phyloP scores from a whole-genome alignment of 1,140 invertebrate species.

The Drosophila biarmipes region DNA sequence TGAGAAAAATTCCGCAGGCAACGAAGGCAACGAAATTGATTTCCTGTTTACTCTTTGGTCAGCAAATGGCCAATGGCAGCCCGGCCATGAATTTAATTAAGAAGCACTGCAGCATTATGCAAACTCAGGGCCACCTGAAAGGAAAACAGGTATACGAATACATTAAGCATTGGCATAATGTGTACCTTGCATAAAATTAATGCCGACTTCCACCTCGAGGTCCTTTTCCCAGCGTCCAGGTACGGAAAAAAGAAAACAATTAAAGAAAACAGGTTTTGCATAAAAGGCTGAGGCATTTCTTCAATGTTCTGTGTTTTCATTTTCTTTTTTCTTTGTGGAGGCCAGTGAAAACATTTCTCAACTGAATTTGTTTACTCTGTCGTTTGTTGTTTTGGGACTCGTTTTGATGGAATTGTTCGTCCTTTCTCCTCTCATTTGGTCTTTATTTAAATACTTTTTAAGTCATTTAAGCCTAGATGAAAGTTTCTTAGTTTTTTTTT shows the following conservation, averaged over 20 bases:
- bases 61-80: slow-evolving; percentile 37
- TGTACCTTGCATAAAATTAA: slow-evolving; percentile 60
- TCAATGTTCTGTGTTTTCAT: not conserved
- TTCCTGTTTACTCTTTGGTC: slow-evolving; percentile 68
- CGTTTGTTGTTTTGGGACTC: slow-evolving; percentile 34
- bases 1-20: slow-evolving; percentile 9
- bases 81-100: slow-evolving; percentile 67
- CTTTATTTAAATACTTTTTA: slow-evolving; percentile 1
- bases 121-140: slow-evolving; percentile 20
- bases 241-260: slow-evolving; percentile 40
- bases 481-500: slow-evolving; percentile 13
- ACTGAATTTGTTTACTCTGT: slow-evolving; percentile 39
- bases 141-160: slow-evolving; percentile 38
- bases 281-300: slow-evolving; percentile 38
- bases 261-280: slow-evolving; percentile 54
- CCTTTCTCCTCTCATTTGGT: not conserved
- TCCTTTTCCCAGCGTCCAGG: not conserved
- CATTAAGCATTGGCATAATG: slow-evolving; percentile 54
- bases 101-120: slow-evolving; percentile 40
- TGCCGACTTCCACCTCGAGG: slow-evolving; percentile 28
- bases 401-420: slow-evolving; percentile 31
- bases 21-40: slow-evolving; percentile 59
- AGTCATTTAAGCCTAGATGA: slow-evolving; percentile 22
- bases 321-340: slow-evolving; percentile 13
- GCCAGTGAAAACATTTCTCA: slow-evolving; percentile 43